Base-by-base conservation (phyloP, 2,888 invertebrate species). In the Nemurella pictetii region DNA sequence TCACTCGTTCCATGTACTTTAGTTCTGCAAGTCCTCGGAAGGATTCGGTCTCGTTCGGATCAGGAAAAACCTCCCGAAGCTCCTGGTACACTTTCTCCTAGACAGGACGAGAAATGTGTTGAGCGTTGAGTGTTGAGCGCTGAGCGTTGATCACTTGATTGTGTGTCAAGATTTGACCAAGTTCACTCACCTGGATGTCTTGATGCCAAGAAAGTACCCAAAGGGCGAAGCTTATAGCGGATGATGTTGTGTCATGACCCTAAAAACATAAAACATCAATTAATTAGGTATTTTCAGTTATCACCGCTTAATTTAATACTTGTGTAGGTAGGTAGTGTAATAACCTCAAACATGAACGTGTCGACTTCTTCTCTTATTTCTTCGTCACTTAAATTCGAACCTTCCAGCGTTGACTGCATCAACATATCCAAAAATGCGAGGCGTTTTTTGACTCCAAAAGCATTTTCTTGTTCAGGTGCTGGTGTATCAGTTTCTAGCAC, bases 1-100 rank as follows among this genome's bases (percentile, higher is more conserved):
- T 93, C 87, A 94, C 94, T 87, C 93, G 93, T 87, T 95, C 95
- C 86, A 95, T 90, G 88, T 94, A 95, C 85, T 92, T 91, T 93
- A 95, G 93, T 84, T 92, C 91, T 86, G 93, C 89, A n/a, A 95
- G 89, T 87, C 93, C 93, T 75, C 92, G 92, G 89, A 93, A 91
- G 2, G 91, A 92, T 0, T 92, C 91, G 0, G 91, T 89, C 5
- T 92, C 91, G 0, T 89, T 92, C 27, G 88, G 88, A 87, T 90
- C 90, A 75, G 89, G 90, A 84, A 92, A 91, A 86, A 92, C 92
- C n/a, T 89, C 88, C 20, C 91, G 90, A 83, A 92, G 88, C 88
- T 93, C 93, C 85, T 92, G 89, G 0, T 91, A 88, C 0, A 92
- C 91, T 36, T 90, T 90, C 0, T 89, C 90, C 89, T 93, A 89